A percentile compares a stretch with the other conserved stretches of the same genome.
Evolutionary conservation across 2,888 invertebrate genomes (phyloP).

Genomic region (Strigamia transsilvanica): DNA sequence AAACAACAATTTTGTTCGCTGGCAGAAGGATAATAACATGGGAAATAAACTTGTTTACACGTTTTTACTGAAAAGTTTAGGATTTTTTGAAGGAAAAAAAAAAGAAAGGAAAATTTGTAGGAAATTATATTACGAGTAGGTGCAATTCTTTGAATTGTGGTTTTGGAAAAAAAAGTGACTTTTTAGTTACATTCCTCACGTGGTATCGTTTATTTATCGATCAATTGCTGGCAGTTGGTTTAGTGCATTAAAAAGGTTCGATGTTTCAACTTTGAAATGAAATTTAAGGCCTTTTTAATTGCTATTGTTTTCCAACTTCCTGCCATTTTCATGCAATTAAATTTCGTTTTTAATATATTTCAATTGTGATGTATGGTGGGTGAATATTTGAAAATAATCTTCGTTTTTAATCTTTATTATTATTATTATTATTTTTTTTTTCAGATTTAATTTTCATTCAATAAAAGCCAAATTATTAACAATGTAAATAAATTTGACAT

Average conservation of each 20-base stretch:
- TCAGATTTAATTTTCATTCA: no score
- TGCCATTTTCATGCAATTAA: constrained; percentile 33
- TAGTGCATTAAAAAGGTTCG: not conserved
- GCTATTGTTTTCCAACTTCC: constrained; percentile 48
- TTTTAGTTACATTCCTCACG: not conserved
- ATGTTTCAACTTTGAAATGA: not conserved
- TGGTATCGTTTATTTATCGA: not conserved
- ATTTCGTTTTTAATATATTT: constrained; percentile 33
- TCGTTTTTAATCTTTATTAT: no score
- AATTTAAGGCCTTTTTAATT: constrained; percentile 27
- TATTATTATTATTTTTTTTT: no score
- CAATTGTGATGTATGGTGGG: not conserved
- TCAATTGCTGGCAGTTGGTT: not conserved
- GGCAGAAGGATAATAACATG: not conserved
- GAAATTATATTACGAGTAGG: not conserved
- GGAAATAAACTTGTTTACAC: constrained; percentile 12
- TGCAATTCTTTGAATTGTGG: not conserved
- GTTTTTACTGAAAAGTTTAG: constrained; percentile 1
- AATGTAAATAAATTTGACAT: no score
- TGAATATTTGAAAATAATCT: not conserved
- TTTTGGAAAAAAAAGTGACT: not conserved
- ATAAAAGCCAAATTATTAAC: no score
- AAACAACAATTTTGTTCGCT: constrained; percentile 7
- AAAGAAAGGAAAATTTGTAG: not conserved
- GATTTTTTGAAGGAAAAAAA: not conserved